Evolutionary conservation across 2,888 invertebrate species (phyloP).

Genomic region (Synergus gifuensis): DNA sequence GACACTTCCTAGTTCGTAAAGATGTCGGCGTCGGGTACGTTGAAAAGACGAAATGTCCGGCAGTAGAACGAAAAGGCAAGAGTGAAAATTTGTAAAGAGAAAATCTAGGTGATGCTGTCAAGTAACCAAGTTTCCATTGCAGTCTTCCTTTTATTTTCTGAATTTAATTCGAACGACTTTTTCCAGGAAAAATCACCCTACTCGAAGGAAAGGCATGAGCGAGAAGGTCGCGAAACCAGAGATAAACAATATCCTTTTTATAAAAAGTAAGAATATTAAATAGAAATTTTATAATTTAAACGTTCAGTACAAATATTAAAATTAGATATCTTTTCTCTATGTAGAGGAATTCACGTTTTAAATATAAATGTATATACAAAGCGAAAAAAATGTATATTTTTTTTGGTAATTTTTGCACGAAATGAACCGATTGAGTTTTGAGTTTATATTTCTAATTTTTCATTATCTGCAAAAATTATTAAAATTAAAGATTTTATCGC

Average conservation of each 20-base stretch:
- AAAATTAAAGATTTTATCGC: no score
- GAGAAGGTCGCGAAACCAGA: conserved; percentile 85
- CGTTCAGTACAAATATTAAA: no score
- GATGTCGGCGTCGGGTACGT: conserved; percentile 69
- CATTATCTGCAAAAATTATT: no score
- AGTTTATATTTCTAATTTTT: no score
- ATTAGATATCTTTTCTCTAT: no score
- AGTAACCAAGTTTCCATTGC: conserved; percentile 61
- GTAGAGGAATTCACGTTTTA: no score
- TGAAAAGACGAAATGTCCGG: conserved; percentile 72
- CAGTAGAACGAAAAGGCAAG: conserved; percentile 31
- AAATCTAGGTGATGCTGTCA: conserved; percentile 69
- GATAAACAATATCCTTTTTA: conserved; percentile 92
- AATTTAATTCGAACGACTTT: conserved; percentile 51
- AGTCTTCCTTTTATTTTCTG: background rate
- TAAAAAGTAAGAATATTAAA: conserved; percentile 8
- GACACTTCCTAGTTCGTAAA: conserved; percentile 68
- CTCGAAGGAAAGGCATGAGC: conserved; percentile 84
- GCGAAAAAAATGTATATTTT: no score
- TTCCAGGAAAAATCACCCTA: conserved; percentile 90
- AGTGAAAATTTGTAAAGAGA: conserved; percentile 54
- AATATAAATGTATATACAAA: no score
- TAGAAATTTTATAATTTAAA: no score
- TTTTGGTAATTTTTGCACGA: no score
- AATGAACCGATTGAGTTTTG: no score